Percentiles rank a stretch among this genome's conserved stretches.
phyloP scores from a whole-genome alignment of 2,888 invertebrate genomes.

The Hipparchia semele region DNA sequence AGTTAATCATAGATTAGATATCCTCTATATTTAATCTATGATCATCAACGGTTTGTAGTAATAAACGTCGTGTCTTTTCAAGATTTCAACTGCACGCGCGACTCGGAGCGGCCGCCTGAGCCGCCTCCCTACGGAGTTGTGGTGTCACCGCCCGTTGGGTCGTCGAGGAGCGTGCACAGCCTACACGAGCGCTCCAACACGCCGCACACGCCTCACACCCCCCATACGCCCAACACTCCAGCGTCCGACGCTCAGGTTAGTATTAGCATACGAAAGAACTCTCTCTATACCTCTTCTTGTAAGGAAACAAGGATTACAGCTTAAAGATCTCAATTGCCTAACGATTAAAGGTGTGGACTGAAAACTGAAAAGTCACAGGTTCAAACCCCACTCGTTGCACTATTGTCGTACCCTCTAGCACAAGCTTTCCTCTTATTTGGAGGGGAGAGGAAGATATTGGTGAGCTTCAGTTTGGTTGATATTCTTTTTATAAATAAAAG shows the following conservation, averaged over 20 bases:
- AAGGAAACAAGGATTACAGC: too few species aligned
- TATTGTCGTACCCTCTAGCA: too few species aligned
- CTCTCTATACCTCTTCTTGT: background rate
- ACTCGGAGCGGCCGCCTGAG: slow-evolving; percentile 68
- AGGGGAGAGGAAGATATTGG: too few species aligned
- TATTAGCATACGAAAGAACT: background rate
- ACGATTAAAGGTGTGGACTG: too few species aligned
- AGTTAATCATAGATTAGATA: too few species aligned
- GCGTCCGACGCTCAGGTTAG: slow-evolving; percentile 73
- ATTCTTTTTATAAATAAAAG: too few species aligned
- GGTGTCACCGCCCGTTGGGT: slow-evolving; percentile 66
- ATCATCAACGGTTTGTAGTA: background rate
- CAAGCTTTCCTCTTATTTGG: too few species aligned
- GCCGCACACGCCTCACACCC: slow-evolving; percentile 53
- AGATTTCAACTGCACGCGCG: slow-evolving; percentile 71
- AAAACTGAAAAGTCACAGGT: too few species aligned
- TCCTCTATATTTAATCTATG: too few species aligned
- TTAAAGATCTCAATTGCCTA: too few species aligned
- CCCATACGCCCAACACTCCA: slow-evolving; percentile 65
- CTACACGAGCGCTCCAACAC: slow-evolving; percentile 72
- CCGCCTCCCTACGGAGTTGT: slow-evolving; percentile 73
- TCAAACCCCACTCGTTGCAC: too few species aligned
- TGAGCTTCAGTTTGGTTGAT: too few species aligned
- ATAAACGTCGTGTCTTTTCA: slow-evolving; percentile 19
- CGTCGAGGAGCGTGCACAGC: slow-evolving; percentile 68